Evolutionary conservation across 1,140 invertebrate species (phyloP).

Genomic region (Bombus superbus): DNA sequence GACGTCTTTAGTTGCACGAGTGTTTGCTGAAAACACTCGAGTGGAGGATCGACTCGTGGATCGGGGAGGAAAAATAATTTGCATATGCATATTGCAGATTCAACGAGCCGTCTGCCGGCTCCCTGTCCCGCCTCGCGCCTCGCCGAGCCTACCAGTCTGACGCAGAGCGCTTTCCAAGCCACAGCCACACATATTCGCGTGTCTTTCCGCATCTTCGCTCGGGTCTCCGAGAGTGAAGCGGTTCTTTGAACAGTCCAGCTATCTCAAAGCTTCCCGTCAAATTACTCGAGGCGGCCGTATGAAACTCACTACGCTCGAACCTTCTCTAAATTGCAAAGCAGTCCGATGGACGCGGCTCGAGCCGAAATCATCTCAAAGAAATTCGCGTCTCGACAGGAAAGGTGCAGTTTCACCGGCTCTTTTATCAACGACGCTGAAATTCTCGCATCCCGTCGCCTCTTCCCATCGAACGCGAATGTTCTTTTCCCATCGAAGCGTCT

Average conservation of each 20-base stretch:
- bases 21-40: slow-evolving; percentile 45
- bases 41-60: slow-evolving; percentile 32
- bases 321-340: slow-evolving; percentile 48
- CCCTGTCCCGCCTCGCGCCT: too few relatives aligned
- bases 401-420: not conserved
- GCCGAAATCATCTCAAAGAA: slow-evolving; percentile 26
- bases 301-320: slow-evolving; percentile 29
- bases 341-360: not conserved
- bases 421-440: not conserved
- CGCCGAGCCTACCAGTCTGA: not conserved
- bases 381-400: not conserved
- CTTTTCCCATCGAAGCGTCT: too few relatives aligned
- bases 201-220: slow-evolving; percentile 15
- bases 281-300: slow-evolving; percentile 28
- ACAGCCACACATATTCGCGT: not conserved
- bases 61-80: slow-evolving; percentile 54
- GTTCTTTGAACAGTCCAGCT: slow-evolving; percentile 19
- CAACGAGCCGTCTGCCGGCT: slow-evolving; percentile 18
- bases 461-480: not conserved
- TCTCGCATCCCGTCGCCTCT: too few relatives aligned
- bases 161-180: not conserved
- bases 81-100: slow-evolving; percentile 49
- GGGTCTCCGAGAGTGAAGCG: not conserved
- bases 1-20: slow-evolving; percentile 17
- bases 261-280: slow-evolving; percentile 21